phyloP scores from a whole-genome alignment of 92 coral and sea anemone genomes.

The Desmophyllum pertusum region DNA sequence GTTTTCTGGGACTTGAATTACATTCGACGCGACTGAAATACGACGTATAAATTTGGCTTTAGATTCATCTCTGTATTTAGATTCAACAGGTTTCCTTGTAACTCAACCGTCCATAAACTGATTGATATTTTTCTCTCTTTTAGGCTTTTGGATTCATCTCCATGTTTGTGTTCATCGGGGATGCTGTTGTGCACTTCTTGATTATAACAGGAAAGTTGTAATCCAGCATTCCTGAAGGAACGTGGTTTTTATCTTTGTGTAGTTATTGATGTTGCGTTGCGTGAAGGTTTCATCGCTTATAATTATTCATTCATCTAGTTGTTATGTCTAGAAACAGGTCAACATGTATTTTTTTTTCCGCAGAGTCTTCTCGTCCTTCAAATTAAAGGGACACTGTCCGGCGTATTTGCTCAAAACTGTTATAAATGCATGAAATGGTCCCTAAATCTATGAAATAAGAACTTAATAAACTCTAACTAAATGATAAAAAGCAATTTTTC shows the following conservation, averaged over 20 bases:
- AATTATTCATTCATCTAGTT: background rate
- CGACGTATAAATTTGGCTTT: no score
- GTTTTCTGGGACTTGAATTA: no score
- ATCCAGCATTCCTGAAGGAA: background rate
- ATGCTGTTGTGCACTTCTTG: constrained; percentile 33
- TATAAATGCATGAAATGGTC: no score
- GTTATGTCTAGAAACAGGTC: background rate
- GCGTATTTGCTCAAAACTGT: no score
- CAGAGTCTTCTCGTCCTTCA: background rate
- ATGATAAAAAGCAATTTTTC: no score
- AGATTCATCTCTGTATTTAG: no score
- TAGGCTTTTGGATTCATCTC: constrained; percentile 39
- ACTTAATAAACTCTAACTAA: no score
- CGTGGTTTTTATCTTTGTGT: background rate
- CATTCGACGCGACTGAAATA: no score
- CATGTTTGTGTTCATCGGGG: constrained; percentile 31
- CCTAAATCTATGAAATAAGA: no score
- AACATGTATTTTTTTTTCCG: background rate
- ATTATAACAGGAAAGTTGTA: constrained; percentile 6
- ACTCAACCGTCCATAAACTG: no score
- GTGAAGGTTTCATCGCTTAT: background rate
- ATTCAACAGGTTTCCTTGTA: no score
- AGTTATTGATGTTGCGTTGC: background rate
- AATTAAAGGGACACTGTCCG: no score
- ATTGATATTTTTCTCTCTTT: background rate